These are phyloP conservation scores for Diogma glabrata DNA, from an alignment of 2,888 invertebrate species.

Conservation along the genomic window DNA sequence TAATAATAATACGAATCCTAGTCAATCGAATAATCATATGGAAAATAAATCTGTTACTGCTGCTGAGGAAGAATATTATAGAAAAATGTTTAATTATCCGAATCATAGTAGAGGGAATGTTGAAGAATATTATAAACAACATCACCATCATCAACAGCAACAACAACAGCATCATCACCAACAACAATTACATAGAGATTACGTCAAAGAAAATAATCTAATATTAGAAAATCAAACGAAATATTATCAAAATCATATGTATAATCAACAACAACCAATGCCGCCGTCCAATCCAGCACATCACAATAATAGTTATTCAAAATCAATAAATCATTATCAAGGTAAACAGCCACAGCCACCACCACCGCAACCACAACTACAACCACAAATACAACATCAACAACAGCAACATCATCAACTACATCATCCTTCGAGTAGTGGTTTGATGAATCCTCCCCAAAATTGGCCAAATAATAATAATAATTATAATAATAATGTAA, in stretches of 20 bases:
- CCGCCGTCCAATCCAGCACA: background rate
- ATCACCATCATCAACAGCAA: background rate
- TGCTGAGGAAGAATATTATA: background rate
- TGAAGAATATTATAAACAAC: conserved; percentile 1
- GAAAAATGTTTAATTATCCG: background rate
- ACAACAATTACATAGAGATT: background rate
- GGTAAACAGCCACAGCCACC: conserved; percentile 4
- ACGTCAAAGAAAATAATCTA: too few relatives aligned
- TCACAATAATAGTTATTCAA: background rate
- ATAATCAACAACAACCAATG: background rate
- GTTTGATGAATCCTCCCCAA: conserved; percentile 20
- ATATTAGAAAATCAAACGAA: too few relatives aligned
- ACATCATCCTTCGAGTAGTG: conserved; percentile 9
- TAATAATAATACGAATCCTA: background rate
- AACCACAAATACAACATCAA: conserved; percentile 6
- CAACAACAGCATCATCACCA: background rate
- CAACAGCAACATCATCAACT: conserved; percentile 4
- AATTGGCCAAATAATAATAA: conserved; percentile 17
- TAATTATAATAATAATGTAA: too few relatives aligned
- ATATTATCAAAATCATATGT: too few relatives aligned
- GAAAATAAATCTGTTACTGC: background rate
- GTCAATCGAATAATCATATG: background rate
- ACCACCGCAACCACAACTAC: conserved; percentile 10
- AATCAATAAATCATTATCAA: background rate
- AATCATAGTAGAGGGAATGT: background rate